A percentile compares a stretch with the other conserved stretches of the same genome.
phyloP scores from a whole-genome alignment of 2,888 invertebrate species.

The Synergus itoensis region DNA sequence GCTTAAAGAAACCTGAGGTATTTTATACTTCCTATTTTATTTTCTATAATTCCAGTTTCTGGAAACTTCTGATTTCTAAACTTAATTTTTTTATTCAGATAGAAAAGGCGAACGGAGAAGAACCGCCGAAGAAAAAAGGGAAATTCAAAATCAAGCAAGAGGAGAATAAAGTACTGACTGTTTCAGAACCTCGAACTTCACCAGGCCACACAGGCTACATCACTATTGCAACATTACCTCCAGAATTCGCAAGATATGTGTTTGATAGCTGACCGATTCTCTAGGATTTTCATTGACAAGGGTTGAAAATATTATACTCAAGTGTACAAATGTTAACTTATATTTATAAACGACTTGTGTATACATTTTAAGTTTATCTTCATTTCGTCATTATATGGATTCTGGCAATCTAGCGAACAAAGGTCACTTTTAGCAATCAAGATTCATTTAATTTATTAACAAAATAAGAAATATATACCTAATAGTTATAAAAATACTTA shows the following conservation, averaged over 20 bases:
- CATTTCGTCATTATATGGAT: conserved; percentile 3
- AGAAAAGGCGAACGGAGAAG: conserved; percentile 61
- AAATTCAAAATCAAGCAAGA: conserved; percentile 56
- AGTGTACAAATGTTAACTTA: neutral
- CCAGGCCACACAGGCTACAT: conserved; percentile 98
- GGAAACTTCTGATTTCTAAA: neutral
- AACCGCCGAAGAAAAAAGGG: conserved; percentile 57
- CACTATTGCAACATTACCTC: conserved; percentile 94
- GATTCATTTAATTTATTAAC: neutral
- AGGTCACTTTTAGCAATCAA: neutral
- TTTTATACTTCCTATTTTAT: conserved; percentile 29
- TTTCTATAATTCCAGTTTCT: conserved; percentile 1
- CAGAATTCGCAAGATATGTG: conserved; percentile 79
- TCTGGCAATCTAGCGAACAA: neutral
- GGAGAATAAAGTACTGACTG: conserved; percentile 83
- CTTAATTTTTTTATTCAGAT: conserved; percentile 55
- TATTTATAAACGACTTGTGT: conserved; percentile 33
- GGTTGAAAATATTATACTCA: neutral
- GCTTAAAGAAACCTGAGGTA: conserved; percentile 82
- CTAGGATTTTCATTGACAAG: neutral
- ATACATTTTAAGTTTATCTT: conserved; percentile 1
- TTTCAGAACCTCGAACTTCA: conserved; percentile 85
- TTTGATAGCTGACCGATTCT: conserved; percentile 45
- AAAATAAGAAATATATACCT: neutral
- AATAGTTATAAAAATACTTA: conserved; percentile 8